Conservation (phyloP, 2,797 vertebrate species). For the Alosa sapidissima region DNA sequence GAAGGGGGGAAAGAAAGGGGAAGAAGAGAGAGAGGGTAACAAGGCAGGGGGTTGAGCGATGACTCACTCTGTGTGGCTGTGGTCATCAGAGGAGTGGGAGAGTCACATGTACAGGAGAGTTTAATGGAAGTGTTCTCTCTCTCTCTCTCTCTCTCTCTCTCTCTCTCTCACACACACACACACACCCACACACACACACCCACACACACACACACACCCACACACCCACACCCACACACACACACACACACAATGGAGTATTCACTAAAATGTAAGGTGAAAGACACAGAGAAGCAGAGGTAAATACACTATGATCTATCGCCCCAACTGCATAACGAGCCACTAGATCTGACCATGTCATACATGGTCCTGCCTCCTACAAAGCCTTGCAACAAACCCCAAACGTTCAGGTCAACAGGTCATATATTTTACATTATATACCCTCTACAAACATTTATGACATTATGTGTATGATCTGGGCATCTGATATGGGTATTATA, state of each 20-base stretch:
- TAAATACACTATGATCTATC: not conserved
- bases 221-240: not conserved
- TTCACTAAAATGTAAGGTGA: not conserved
- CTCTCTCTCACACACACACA: too few species aligned
- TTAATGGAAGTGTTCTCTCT: not conserved
- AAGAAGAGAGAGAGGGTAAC: not conserved
- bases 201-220: not conserved
- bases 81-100: not conserved
- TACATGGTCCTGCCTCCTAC: too few species aligned
- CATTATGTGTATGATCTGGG: too few species aligned
- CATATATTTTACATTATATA: not conserved
- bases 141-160: too few species aligned
- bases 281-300: too few species aligned
- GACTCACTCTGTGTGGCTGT: not conserved
- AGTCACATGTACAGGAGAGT: not conserved
- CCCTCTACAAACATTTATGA: too few species aligned
- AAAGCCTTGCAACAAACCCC: not conserved
- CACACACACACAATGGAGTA: not conserved
- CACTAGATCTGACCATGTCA: too few species aligned
- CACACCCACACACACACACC: not conserved
- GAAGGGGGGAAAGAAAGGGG: not conserved
- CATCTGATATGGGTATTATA: too few species aligned
- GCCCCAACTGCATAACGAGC: not conserved
- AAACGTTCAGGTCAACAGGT: not conserved
- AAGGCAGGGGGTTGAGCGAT: not conserved